Base-by-base conservation (phyloP, 30 jellyfish, hydroid and myxozoan species). In the Rhopilema esculentum region DNA sequence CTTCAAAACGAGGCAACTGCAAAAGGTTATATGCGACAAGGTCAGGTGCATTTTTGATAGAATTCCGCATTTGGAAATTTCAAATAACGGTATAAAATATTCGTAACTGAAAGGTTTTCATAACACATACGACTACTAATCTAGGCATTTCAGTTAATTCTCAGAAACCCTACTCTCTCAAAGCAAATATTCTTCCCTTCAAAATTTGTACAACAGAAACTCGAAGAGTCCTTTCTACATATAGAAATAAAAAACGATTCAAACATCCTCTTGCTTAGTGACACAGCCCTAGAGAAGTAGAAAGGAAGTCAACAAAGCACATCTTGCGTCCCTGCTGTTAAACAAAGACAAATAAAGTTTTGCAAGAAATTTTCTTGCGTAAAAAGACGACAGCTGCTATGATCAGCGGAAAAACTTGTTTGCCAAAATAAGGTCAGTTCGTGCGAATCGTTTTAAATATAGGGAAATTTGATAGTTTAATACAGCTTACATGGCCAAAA, bases 341-440 rank as follows among this genome's bases (percentile, higher is more conserved):
- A 73, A 73, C 84, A 73, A 73, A 73, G 50, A 31, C 84, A 40
- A 73, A 73, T 32, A 73, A 73, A 73, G 53, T 31, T 40, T 40
- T 40, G 57, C 57, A 40, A 2, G 57, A 40, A 40, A 40, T 40
- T 12, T 40, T 40, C 57, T 40, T 40, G 57, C 57, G 57, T 12
- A 12, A 40, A 21, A 20, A 4, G 74, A 17, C 31, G 19, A 17
- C 31, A 1, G 31, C 17, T 8, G 17, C 17, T 25, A 64, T 17
- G 30, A 25, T 64, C 27, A 17, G 12, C 6, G 57, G n/a, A n/a
- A 40, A 40, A 40, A 6, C 12, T 40, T 6, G 9, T 40, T 40
- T 12, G 57, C 9, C 57, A 12, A 40, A 40, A 40, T 6, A 40
- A 40, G 12, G 57, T 40, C 57, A 40, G 57, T 12, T 40, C 12